Percentiles rank a stretch among this genome's conserved stretches.
Conservation (phyloP, 2,113 vertebrate species). For the Prunella fulvescens region DNA sequence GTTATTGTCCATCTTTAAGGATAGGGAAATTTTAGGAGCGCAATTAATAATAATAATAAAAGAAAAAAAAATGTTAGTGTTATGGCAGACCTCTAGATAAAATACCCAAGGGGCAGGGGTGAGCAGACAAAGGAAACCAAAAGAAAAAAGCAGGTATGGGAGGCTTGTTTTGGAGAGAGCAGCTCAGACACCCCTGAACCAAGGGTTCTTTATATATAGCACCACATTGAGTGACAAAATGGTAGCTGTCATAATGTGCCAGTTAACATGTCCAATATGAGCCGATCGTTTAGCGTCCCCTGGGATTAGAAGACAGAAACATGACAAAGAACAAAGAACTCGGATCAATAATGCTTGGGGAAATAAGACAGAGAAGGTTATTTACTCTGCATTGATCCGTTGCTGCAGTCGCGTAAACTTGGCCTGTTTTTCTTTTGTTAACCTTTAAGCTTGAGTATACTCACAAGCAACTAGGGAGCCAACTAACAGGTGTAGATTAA, state of each 20-base stretch:
- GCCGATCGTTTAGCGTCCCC: slow-evolving; percentile 76
- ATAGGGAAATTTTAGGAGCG: background rate
- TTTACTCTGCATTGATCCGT: slow-evolving; percentile 99
- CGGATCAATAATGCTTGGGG: slow-evolving; percentile 95
- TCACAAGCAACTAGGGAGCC: slow-evolving; percentile 93
- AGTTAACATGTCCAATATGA: slow-evolving; percentile 79
- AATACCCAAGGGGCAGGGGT: background rate
- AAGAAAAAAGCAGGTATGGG: background rate
- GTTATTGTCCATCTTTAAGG: slow-evolving; percentile 36
- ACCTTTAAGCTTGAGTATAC: slow-evolving; percentile 96
- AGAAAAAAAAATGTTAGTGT: background rate
- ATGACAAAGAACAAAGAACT: slow-evolving; percentile 86
- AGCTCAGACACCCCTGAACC: slow-evolving; percentile 14
- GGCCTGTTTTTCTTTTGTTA: slow-evolving; percentile 99
- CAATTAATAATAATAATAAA: slow-evolving; percentile 44
- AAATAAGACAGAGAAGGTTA: slow-evolving; percentile 99
- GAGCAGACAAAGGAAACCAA: background rate
- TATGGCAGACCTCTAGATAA: background rate
- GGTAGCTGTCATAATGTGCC: slow-evolving; percentile 82
- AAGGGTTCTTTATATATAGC: slow-evolving; percentile 54
- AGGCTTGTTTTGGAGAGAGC: background rate
- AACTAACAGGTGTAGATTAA: slow-evolving; percentile 99
- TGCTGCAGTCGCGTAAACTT: slow-evolving; percentile 85
- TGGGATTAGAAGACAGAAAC: slow-evolving; percentile 84
- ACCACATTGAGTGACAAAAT: slow-evolving; percentile 75